phyloP scores from a whole-genome alignment of 2,797 vertebrate species.

The Gambusia yucatana region DNA sequence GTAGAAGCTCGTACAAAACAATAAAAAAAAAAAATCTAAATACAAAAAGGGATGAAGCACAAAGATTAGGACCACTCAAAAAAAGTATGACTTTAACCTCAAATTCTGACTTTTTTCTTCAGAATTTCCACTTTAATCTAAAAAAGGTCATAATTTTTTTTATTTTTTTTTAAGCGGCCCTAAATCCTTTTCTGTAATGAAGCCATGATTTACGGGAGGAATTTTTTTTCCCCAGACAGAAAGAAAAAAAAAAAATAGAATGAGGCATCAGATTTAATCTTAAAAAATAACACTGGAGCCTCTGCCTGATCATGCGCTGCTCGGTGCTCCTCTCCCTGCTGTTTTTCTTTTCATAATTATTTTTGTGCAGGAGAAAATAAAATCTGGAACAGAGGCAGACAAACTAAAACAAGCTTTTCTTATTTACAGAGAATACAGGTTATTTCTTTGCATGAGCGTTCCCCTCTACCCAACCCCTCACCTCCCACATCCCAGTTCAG shows the following conservation, averaged over 20 bases:
- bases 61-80: too few relatives aligned
- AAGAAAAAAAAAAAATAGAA: conserved; percentile 29
- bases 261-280: conserved; percentile 26
- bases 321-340: conserved; percentile 13
- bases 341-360: conserved; percentile 26
- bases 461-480: conserved; percentile 2
- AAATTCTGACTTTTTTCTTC: too few relatives aligned
- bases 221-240: conserved; percentile 26
- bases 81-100: too few relatives aligned
- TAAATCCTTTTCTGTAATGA: background rate
- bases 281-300: conserved; percentile 52
- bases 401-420: conserved; percentile 66
- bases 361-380: conserved; percentile 67
- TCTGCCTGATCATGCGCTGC: conserved; percentile 44
- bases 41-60: conserved; percentile 17
- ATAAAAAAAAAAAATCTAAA: background rate
- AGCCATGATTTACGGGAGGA: conserved; percentile 1
- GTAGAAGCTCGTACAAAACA: background rate
- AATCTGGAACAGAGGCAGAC: conserved; percentile 57
- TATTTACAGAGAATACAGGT: conserved; percentile 80
- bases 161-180: too few relatives aligned
- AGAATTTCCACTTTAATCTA: too few relatives aligned
- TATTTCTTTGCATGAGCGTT: conserved; percentile 56
- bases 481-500: background rate
- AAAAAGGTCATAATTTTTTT: too few relatives aligned